Conservation (phyloP, 2,888 invertebrate genomes). For the Drosophila mulleri region DNA sequence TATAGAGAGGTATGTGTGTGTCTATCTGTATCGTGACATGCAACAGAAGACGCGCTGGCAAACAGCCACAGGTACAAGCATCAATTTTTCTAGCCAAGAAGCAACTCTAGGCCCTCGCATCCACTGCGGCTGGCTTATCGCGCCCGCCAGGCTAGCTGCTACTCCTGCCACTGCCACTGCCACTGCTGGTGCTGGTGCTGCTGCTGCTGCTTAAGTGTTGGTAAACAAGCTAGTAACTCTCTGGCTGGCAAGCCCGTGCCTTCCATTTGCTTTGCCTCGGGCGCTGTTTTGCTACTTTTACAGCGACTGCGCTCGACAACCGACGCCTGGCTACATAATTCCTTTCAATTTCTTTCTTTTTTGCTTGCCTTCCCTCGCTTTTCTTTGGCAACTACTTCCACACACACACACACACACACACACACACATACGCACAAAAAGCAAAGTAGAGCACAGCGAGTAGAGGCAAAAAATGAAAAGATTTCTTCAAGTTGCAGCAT, state of each 20-base stretch:
- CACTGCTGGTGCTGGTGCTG: neutral
- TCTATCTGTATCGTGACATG: conserved; percentile 14
- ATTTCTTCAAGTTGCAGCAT: conserved; percentile 65
- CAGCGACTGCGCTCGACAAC: conserved; percentile 75
- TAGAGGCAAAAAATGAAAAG: conserved; percentile 31
- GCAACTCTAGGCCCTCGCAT: conserved; percentile 16
- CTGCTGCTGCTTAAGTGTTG: conserved; percentile 70
- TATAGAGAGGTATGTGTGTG: neutral
- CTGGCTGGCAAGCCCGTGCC: conserved; percentile 29
- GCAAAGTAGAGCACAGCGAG: conserved; percentile 42
- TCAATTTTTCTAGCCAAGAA: conserved; percentile 40
- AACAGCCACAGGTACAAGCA: conserved; percentile 28
- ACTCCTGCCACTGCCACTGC: neutral
- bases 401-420: conserved; percentile 16
- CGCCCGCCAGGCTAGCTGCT: conserved; percentile 29
- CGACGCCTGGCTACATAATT: conserved; percentile 62
- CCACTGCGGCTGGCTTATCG: conserved; percentile 45
- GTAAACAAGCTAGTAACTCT: conserved; percentile 68
- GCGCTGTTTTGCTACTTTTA: conserved; percentile 72
- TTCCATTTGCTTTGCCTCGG: conserved; percentile 46
- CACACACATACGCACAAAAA: neutral
- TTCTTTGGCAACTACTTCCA: conserved; percentile 69
- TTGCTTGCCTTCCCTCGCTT: conserved; percentile 16
- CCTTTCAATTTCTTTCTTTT: conserved; percentile 63
- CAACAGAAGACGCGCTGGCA: conserved; percentile 21